These are phyloP conservation scores for Merluccius polli DNA, from an alignment of 2,797 vertebrate species.

Conservation along the genomic window DNA sequence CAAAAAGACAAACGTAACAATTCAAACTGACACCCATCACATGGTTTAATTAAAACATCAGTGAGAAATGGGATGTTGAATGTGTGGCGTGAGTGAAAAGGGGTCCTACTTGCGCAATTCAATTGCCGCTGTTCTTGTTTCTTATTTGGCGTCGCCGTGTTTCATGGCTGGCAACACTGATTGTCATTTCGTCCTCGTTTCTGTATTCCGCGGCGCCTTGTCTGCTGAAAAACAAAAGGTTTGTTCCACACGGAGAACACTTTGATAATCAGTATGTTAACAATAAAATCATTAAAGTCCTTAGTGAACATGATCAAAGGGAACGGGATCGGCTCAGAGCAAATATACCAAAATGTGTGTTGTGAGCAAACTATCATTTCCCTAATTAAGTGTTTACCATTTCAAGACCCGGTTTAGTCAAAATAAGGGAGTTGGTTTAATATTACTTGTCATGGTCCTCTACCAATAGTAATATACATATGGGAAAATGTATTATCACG, in stretches of 20 bases:
- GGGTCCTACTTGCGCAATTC: not conserved
- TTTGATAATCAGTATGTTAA: conserved; percentile 52
- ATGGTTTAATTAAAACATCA: not conserved
- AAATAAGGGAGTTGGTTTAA: not conserved
- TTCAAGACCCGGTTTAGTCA: not conserved
- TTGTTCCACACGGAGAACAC: conserved; percentile 28
- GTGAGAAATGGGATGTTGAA: not conserved
- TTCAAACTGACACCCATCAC: too few species aligned
- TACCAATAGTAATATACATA: not conserved
- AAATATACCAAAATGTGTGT: conserved; percentile 20
- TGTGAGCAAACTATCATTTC: not conserved
- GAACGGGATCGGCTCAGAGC: conserved; percentile 27
- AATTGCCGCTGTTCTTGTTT: not conserved
- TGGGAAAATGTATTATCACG: too few species aligned
- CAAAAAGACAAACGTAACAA: too few species aligned
- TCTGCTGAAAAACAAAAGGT: conserved; percentile 21
- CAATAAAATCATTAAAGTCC: conserved; percentile 44
- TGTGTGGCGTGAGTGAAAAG: not conserved
- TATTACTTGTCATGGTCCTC: not conserved
- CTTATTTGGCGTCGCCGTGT: not conserved
- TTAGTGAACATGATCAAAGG: conserved; percentile 50
- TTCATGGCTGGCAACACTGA: not conserved
- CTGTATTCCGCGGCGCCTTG: conserved; percentile 41
- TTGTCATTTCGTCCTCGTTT: conserved; percentile 18
- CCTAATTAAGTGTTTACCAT: conserved; percentile 1